Evolutionary conservation across 1,140 invertebrate genomes (phyloP), one percentile per base, ranked within the genome.

Genomic region (Potamilus streckersoni): DNA sequence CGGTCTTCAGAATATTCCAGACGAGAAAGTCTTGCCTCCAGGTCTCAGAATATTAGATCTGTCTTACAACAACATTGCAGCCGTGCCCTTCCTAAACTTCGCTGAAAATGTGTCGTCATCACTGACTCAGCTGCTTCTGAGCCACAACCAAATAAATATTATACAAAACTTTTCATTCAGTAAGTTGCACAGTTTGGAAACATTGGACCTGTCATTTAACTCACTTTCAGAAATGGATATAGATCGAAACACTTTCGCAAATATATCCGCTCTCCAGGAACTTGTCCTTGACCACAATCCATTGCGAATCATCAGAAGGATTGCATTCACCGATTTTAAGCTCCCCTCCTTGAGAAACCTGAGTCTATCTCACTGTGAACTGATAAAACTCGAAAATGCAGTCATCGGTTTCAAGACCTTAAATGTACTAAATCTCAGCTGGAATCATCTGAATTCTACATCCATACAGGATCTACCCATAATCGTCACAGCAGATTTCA

Each of bases 201-300:
- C 19, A 2, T 57, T 77, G 8, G 75, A 77, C 73, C 63, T 77
- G 58, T 77, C 75, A 23, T 63, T 60, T 23, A 77, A 77, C 68
- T 23, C 23, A 31, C 31, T 77, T 14, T 38, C n/a, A 23, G 75
- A 70, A 13, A 1, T 8, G 23, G 13, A 57, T 20, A 38, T 77
- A 14, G 57, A 72, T 15, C 70, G 73, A 72, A n/a, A 70, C 38
- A 77, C 62, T 57, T 77, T 77, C 31, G 20, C 59, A 8, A 65
- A 72, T 62, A 57, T 77, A 2, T 69, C 63, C n/a, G 68, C 56
- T n/a, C 58, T 77, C 20, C 15, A 63, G 19, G 27, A 19, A 11
- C 56, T 77, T 11, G 68, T 31, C 20, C 20, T 77, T 20, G 38
- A 67, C 13, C 31, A 31, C 27, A 77, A 77, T 57, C 70, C 70